Evolutionary conservation across 2,797 vertebrate species (phyloP).

Genomic region (Carcharodon carcharias): DNA sequence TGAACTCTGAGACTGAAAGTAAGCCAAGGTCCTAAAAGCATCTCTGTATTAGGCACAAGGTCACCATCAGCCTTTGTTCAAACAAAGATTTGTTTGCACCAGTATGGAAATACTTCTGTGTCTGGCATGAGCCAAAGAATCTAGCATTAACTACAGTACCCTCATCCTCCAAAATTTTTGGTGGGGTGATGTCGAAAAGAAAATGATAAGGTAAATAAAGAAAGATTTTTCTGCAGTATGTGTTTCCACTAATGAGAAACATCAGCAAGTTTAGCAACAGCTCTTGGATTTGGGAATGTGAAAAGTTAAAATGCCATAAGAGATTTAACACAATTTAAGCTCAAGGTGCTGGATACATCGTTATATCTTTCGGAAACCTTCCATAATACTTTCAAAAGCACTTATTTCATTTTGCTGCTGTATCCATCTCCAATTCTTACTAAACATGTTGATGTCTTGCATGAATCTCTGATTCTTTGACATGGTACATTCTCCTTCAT

Average conservation of each 20-base stretch:
- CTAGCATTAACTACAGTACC: neutral
- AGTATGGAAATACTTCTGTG: neutral
- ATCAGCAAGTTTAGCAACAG: neutral
- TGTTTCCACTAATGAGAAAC: neutral
- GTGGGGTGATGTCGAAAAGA: neutral
- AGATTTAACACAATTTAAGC: neutral
- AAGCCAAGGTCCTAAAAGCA: neutral
- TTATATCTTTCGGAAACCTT: neutral
- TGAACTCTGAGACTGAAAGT: neutral
- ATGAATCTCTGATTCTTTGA: neutral
- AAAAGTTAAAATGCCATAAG: neutral
- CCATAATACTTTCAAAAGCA: neutral
- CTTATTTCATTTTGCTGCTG: neutral
- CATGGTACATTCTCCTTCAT: neutral
- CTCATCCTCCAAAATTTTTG: no score
- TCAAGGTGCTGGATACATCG: neutral
- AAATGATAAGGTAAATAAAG: neutral
- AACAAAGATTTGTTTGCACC: neutral
- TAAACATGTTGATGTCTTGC: neutral
- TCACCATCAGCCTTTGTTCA: neutral
- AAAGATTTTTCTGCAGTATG: neutral
- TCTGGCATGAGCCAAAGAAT: neutral
- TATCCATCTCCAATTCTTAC: neutral
- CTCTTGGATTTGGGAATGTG: conserved; percentile 6
- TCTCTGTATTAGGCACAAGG: neutral